phyloP scores from a whole-genome alignment of 1,140 invertebrate species.

The Archegozetes longisetosus region DNA sequence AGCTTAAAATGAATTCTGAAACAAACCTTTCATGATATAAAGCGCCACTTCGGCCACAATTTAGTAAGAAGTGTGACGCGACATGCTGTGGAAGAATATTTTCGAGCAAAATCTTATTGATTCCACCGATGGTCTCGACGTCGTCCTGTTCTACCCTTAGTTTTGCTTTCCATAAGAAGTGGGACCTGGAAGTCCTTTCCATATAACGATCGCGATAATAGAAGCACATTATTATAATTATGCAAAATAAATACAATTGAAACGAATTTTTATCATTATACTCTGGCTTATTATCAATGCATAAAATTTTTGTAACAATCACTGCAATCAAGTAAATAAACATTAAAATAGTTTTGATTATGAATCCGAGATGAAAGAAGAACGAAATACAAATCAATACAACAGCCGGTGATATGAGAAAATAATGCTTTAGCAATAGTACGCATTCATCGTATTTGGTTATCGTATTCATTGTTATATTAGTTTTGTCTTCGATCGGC shows the following conservation, averaged over 20 bases:
- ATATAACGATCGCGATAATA: constrained; percentile 57
- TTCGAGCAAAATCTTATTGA: constrained; percentile 81
- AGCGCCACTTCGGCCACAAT: not conserved
- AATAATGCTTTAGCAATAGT: constrained; percentile 40
- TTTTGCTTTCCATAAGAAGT: constrained; percentile 84
- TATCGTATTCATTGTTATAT: not conserved
- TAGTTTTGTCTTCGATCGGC: not conserved
- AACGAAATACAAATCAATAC: constrained; percentile 58
- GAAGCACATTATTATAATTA: constrained; percentile 29
- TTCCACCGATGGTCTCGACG: constrained; percentile 82
- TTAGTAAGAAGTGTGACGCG: constrained; percentile 67
- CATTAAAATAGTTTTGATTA: constrained; percentile 64
- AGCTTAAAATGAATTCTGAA: constrained; percentile 43
- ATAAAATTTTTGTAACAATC: not conserved
- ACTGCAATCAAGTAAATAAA: constrained; percentile 36
- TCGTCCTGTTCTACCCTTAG: constrained; percentile 79
- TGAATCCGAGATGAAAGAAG: constrained; percentile 62
- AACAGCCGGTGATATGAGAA: constrained; percentile 57
- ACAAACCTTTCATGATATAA: not conserved
- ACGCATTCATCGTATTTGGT: not conserved
- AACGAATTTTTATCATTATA: no score
- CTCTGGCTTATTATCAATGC: no score
- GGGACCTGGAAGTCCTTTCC: constrained; percentile 66
- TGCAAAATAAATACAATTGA: no score
- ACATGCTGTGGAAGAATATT: constrained; percentile 94